These are phyloP conservation scores for Sander vitreus DNA, from an alignment of 2,113 vertebrate species.

Conservation along the genomic window DNA sequence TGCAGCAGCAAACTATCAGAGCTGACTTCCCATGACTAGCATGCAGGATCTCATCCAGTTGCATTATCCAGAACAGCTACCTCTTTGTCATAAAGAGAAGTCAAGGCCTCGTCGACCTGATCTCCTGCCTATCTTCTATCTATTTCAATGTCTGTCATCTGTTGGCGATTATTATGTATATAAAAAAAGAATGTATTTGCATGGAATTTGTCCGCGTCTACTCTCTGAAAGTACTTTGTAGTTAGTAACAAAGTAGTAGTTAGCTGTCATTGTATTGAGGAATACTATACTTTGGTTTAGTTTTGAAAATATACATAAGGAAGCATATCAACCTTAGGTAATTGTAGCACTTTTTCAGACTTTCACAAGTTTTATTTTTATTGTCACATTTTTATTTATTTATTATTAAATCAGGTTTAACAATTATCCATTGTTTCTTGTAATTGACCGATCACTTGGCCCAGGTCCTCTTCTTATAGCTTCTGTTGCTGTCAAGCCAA, in stretches of 20 bases:
- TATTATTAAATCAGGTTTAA: no score
- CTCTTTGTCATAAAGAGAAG: constrained; percentile 47
- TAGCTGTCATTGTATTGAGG: background rate
- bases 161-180: background rate
- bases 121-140: background rate
- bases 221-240: background rate
- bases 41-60: constrained; percentile 17
- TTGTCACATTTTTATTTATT: no score
- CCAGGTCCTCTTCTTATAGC: no score
- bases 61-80: constrained; percentile 33
- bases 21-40: constrained; percentile 20
- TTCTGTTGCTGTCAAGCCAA: no score
- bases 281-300: background rate
- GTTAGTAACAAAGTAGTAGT: no score
- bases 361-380: no score
- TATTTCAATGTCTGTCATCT: background rate
- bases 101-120: background rate
- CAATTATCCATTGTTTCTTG: no score
- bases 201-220: background rate
- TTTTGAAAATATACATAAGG: no score
- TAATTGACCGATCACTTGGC: no score
- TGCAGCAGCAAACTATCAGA: constrained; percentile 14
- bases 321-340: no score
- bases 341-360: no score
- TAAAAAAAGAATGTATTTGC: background rate